Conservation (phyloP, 1,140 invertebrate species). For the Stenopsyche tienmushanensis region DNA sequence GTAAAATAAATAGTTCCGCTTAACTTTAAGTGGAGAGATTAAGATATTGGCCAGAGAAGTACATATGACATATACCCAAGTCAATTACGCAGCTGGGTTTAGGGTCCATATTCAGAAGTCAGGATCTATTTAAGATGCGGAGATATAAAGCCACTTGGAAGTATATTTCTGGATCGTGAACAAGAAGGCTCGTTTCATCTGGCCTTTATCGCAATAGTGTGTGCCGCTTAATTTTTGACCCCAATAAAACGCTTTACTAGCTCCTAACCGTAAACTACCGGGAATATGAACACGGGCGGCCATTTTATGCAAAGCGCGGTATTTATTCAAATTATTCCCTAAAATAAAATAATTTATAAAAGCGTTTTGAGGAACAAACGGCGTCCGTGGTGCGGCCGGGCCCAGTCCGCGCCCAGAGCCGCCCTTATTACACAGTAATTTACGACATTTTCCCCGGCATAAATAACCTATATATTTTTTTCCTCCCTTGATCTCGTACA, state of each 20-base stretch:
- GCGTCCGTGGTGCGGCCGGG: background rate
- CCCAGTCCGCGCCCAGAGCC: background rate
- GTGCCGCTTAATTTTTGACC: slow-evolving; percentile 13
- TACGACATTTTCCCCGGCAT: slow-evolving; percentile 33
- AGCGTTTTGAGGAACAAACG: no score
- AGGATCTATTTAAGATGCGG: slow-evolving; percentile 6
- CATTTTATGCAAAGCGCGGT: slow-evolving; percentile 1
- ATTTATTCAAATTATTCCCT: slow-evolving; percentile 22
- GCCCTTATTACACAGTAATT: slow-evolving; percentile 36
- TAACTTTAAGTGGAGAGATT: no score
- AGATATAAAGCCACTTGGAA: background rate
- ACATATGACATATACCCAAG: no score
- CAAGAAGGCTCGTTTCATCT: background rate
- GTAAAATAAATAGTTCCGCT: no score
- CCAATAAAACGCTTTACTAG: slow-evolving; percentile 18
- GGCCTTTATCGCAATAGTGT: background rate
- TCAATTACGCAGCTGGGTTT: background rate
- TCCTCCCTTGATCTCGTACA: slow-evolving; percentile 37
- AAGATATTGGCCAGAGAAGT: no score
- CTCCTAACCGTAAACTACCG: slow-evolving; percentile 8
- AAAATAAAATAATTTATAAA: no score
- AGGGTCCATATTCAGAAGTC: background rate
- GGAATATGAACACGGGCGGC: background rate
- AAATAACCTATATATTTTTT: slow-evolving; percentile 41
- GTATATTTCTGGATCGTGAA: background rate